These are phyloP conservation scores for Trichopoda pennipes DNA, from an alignment of 2,888 invertebrate genomes.

Conservation along the genomic window DNA sequence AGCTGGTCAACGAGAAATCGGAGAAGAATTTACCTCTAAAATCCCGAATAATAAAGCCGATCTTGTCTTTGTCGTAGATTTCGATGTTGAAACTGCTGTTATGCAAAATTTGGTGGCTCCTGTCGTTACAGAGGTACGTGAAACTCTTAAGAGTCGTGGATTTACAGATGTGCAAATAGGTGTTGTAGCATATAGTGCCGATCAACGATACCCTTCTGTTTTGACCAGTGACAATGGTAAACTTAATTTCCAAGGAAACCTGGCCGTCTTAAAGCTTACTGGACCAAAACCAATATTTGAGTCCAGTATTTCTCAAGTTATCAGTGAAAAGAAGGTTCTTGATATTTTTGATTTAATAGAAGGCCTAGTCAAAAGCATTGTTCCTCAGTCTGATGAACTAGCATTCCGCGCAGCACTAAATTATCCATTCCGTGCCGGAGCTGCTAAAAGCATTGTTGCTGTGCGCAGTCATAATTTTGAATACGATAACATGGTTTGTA, in stretches of 20 bases:
- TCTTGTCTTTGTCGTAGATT: constrained; percentile 89
- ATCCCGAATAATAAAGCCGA: constrained; percentile 89
- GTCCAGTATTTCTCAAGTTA: constrained; percentile 55
- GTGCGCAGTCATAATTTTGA: constrained; percentile 85
- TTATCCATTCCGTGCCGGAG: constrained; percentile 89
- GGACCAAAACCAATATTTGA: constrained; percentile 73
- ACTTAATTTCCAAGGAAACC: constrained; percentile 82
- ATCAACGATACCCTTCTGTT: constrained; percentile 83
- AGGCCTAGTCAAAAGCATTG: constrained; percentile 70
- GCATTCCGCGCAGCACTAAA: constrained; percentile 85
- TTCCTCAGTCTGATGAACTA: constrained; percentile 82
- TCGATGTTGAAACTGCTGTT: constrained; percentile 76
- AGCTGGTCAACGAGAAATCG: constrained; percentile 82
- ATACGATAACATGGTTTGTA: constrained; percentile 77
- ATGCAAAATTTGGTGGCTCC: constrained; percentile 79
- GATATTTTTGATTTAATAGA: constrained; percentile 75
- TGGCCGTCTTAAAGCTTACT: constrained; percentile 75
- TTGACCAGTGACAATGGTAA: constrained; percentile 83
- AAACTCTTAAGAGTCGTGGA: constrained; percentile 76
- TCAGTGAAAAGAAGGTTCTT: constrained; percentile 71
- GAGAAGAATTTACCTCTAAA: constrained; percentile 85
- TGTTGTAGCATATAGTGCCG: constrained; percentile 83
- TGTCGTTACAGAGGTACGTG: constrained; percentile 75
- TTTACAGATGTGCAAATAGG: constrained; percentile 83
- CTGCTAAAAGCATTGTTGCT: constrained; percentile 87